These are phyloP conservation scores for Nixonia krombeini DNA, from an alignment of 1,140 invertebrate species.

Conservation along the genomic window DNA sequence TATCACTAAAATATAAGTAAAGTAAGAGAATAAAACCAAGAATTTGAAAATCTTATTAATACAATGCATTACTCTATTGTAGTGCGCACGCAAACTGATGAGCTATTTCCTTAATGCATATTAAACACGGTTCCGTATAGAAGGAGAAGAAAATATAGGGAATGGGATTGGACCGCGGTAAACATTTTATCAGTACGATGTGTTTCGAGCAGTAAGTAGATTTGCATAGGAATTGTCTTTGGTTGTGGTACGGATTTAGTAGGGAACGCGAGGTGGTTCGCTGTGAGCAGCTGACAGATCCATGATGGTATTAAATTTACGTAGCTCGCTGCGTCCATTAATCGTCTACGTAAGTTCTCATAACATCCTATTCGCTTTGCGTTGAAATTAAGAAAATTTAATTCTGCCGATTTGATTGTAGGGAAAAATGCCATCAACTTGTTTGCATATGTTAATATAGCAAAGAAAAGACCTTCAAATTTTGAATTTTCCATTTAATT, in stretches of 20 bases:
- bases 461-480: too few species aligned
- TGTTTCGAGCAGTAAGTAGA: conserved; percentile 60
- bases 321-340: conserved; percentile 35
- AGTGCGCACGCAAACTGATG: too few species aligned
- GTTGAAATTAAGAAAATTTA: not conserved
- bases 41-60: too few species aligned
- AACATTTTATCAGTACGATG: conserved; percentile 37
- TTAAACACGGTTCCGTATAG: too few species aligned
- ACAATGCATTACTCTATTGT: too few species aligned
- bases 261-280: conserved; percentile 29
- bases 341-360: conserved; percentile 22
- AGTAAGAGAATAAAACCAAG: too few species aligned
- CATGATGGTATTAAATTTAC: conserved; percentile 54
- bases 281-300: conserved; percentile 55
- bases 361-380: conserved; percentile 15
- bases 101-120: too few species aligned
- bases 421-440: too few species aligned
- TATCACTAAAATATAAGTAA: too few species aligned
- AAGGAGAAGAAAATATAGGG: conserved; percentile 9
- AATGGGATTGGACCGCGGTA: not conserved
- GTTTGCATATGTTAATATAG: too few species aligned
- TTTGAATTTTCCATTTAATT: too few species aligned
- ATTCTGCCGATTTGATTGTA: conserved; percentile 26
- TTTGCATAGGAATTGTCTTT: conserved; percentile 62
- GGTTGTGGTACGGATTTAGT: conserved; percentile 51